These are phyloP conservation scores for Parazoanthus swiftii DNA, from an alignment of 92 coral and sea anemone genomes.

Conservation along the genomic window DNA sequence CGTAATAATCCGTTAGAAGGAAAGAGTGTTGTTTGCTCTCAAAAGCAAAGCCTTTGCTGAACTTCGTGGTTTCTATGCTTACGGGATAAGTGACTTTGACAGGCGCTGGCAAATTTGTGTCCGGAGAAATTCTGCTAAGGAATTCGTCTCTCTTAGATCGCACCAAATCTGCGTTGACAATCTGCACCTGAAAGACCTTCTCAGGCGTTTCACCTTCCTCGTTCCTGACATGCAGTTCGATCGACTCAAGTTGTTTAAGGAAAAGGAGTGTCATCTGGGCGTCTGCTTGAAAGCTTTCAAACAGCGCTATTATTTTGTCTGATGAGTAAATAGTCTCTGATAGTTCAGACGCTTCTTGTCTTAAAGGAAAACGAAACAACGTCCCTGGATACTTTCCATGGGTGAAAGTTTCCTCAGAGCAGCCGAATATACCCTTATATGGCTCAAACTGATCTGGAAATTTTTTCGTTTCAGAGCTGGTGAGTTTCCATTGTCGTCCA, in stretches of 20 bases:
- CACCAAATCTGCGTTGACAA: slow-evolving; percentile 58
- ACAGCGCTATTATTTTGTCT: slow-evolving; percentile 60
- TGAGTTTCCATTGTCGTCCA: slow-evolving; percentile 36
- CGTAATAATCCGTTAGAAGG: slow-evolving; percentile 48
- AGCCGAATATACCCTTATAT: slow-evolving; percentile 60
- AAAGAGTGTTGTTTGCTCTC: slow-evolving; percentile 24
- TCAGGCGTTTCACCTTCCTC: slow-evolving; percentile 21
- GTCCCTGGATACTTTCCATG: slow-evolving; percentile 65
- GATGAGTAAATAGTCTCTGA: slow-evolving; percentile 66
- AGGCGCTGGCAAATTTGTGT: slow-evolving; percentile 27
- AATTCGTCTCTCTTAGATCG: slow-evolving; percentile 57
- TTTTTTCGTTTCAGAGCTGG: slow-evolving; percentile 7
- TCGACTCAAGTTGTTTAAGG: slow-evolving; percentile 61
- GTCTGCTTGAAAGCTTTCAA: slow-evolving; percentile 60
- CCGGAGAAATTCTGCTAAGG: slow-evolving; percentile 37
- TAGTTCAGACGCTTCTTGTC: slow-evolving; percentile 57
- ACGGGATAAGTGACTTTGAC: slow-evolving; percentile 53
- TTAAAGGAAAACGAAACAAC: slow-evolving; percentile 79
- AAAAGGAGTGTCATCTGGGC: slow-evolving; percentile 71
- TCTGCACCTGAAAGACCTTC: slow-evolving; percentile 65
- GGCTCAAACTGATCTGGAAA: slow-evolving; percentile 77
- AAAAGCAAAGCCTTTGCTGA: not conserved
- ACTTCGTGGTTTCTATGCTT: slow-evolving; percentile 45
- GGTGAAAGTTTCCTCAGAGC: slow-evolving; percentile 45
- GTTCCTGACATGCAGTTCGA: slow-evolving; percentile 60